Percentiles rank a stretch among this genome's conserved stretches.
Evolutionary conservation across 2,888 invertebrate genomes (phyloP).

Genomic region (Trimorus sp.): DNA sequence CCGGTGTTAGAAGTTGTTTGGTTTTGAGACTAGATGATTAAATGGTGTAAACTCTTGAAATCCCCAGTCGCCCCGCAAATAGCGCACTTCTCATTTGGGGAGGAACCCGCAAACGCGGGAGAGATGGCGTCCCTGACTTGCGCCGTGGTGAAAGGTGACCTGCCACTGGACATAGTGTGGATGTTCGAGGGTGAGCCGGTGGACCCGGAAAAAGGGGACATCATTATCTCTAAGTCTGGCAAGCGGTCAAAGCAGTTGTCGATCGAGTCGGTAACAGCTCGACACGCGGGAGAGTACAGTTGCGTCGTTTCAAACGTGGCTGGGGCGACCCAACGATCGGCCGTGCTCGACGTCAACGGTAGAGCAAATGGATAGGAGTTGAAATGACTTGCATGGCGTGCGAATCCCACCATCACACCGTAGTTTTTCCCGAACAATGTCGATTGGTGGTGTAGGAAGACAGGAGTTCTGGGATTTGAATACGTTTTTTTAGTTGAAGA

Average conservation of each 20-base stretch:
- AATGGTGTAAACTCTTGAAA: too few species aligned
- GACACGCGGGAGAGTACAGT: slow-evolving; percentile 82
- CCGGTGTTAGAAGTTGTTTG: too few species aligned
- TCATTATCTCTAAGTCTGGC: slow-evolving; percentile 81
- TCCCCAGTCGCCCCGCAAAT: slow-evolving; percentile 86
- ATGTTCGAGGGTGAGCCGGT: slow-evolving; percentile 86
- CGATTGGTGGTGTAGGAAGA: too few species aligned
- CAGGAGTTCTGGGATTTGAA: too few species aligned
- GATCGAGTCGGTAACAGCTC: slow-evolving; percentile 81
- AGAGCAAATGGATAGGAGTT: slow-evolving; percentile 48
- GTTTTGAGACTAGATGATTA: too few species aligned
- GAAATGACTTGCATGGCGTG: slow-evolving; percentile 69
- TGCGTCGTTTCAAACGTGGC: slow-evolving; percentile 84
- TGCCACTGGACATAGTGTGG: slow-evolving; percentile 90
- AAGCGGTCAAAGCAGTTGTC: slow-evolving; percentile 80
- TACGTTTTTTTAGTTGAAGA: too few species aligned
- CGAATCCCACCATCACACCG: too few species aligned
- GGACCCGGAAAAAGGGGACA: slow-evolving; percentile 72
- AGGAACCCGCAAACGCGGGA: slow-evolving; percentile 89
- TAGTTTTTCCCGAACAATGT: too few species aligned
- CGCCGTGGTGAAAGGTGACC: slow-evolving; percentile 89
- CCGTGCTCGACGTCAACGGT: slow-evolving; percentile 82
- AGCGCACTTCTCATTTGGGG: slow-evolving; percentile 87
- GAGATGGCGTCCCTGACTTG: slow-evolving; percentile 89
- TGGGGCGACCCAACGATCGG: slow-evolving; percentile 81